phyloP scores from a whole-genome alignment of 2,113 vertebrate genomes.

The Gadus chalcogrammus region DNA sequence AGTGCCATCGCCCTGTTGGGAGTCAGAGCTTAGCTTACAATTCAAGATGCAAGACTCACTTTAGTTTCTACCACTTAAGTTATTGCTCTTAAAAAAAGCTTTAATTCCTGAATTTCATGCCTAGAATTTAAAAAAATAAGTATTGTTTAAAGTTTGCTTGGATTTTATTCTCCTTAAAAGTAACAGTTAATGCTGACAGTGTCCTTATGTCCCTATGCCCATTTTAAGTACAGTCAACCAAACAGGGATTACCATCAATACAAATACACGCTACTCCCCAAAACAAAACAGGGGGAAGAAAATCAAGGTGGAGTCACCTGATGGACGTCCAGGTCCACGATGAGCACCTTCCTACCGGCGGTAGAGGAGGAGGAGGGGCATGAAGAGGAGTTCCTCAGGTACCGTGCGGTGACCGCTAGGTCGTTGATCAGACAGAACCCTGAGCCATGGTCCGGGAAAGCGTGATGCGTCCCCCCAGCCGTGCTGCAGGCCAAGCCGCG shows the following conservation, averaged over 20 bases:
- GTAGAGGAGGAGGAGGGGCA: slow-evolving; percentile 2
- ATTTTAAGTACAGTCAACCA: too few species aligned
- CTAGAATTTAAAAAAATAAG: too few species aligned
- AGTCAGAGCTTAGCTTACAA: neutral
- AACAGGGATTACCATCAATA: too few species aligned
- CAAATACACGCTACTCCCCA: too few species aligned
- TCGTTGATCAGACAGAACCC: slow-evolving; percentile 67
- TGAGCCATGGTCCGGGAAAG: slow-evolving; percentile 56
- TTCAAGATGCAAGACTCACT: neutral
- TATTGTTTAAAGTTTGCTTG: too few species aligned
- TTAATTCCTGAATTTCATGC: too few species aligned
- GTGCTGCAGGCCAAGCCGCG: slow-evolving; percentile 66
- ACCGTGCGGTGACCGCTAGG: slow-evolving; percentile 59
- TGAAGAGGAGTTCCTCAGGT: slow-evolving; percentile 14
- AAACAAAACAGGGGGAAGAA: neutral
- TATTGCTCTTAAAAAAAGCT: too few species aligned
- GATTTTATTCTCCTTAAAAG: too few species aligned
- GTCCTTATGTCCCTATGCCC: too few species aligned
- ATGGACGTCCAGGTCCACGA: slow-evolving; percentile 67
- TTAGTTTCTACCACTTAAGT: too few species aligned
- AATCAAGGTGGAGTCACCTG: slow-evolving; percentile 42
- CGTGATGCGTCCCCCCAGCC: slow-evolving; percentile 64
- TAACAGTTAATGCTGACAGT: too few species aligned
- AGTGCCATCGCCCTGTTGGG: slow-evolving; percentile 60
- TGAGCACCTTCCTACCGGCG: slow-evolving; percentile 42